Percentiles rank a stretch among this genome's conserved stretches.
Evolutionary conservation across 2,888 invertebrate genomes (phyloP).

Genomic region (Brachyptera risi): DNA sequence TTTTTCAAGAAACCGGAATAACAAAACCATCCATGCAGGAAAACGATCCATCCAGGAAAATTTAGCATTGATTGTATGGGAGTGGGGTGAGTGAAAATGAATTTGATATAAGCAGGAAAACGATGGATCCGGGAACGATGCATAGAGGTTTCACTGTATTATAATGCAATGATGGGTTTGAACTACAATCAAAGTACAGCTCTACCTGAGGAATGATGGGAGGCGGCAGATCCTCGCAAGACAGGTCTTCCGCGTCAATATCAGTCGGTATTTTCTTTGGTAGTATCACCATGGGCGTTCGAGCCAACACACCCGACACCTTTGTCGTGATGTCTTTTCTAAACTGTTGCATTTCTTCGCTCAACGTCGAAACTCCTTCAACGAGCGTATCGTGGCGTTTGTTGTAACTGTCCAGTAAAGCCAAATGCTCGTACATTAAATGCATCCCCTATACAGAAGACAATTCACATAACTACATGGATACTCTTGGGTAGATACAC

Average conservation of each 20-base stretch:
- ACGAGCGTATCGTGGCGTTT: conserved; percentile 60
- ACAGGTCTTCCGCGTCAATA: conserved; percentile 52
- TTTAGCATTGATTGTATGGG: no score
- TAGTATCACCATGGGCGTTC: conserved; percentile 68
- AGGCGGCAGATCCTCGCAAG: conserved; percentile 49
- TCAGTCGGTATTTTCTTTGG: conserved; percentile 61
- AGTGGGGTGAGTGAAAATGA: no score
- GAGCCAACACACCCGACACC: conserved; percentile 64
- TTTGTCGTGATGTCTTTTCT: conserved; percentile 70
- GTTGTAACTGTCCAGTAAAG: conserved; percentile 61
- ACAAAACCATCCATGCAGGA: no score
- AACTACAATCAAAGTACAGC: conserved; percentile 7
- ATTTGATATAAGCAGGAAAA: no score
- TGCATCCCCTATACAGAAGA: conserved; percentile 57
- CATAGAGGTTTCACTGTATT: no score
- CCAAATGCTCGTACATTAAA: conserved; percentile 75
- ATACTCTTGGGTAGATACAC: no score
- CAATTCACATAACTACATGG: background rate
- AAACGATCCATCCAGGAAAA: no score
- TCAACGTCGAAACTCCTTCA: conserved; percentile 61
- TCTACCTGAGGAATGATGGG: conserved; percentile 50
- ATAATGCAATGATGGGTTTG: no score
- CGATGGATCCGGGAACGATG: no score
- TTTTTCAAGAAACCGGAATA: no score
- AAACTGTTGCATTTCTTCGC: conserved; percentile 67